These are phyloP conservation scores for Amphibalanus amphitrite DNA, from an alignment of 1,140 invertebrate genomes.

Conservation along the genomic window DNA sequence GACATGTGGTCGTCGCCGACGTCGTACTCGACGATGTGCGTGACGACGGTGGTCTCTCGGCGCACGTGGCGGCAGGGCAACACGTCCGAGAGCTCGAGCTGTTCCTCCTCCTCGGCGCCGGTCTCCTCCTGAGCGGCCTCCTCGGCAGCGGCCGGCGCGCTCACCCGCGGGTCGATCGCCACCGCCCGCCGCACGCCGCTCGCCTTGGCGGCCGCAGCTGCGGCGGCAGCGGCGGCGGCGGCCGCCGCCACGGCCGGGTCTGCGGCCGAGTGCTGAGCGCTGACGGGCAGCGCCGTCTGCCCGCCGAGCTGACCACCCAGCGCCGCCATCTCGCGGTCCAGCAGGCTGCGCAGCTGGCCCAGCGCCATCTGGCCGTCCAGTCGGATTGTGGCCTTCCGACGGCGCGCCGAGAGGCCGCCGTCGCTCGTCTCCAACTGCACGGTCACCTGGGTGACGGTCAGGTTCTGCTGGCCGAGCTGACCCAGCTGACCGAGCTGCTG, in stretches of 20 bases:
- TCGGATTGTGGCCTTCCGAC: not conserved
- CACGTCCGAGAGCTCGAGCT: not conserved
- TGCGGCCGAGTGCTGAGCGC: not conserved
- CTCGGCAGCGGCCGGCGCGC: no score
- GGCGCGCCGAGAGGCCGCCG: no score
- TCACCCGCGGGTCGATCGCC: no score
- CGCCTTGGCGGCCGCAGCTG: no score
- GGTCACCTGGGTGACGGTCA: not conserved
- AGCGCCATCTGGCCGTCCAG: conserved; percentile 1
- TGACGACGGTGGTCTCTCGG: not conserved
- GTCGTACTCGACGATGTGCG: not conserved
- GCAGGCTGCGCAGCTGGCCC: not conserved
- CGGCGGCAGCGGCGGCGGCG: no score
- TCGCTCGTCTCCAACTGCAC: not conserved
- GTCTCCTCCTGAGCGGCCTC: not conserved
- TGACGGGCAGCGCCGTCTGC: not conserved
- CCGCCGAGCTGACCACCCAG: not conserved
- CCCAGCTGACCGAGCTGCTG: not conserved
- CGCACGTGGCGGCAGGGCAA: not conserved
- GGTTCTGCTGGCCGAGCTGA: not conserved
- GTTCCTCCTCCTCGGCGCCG: not conserved
- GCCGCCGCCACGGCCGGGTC: not conserved
- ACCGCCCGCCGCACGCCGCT: no score
- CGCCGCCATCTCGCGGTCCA: not conserved
- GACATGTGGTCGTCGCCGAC: not conserved